Evolutionary conservation across 2,888 invertebrate genomes (phyloP), one percentile per base, ranked within the genome.

Genomic region (Ornithoptera priamus): DNA sequence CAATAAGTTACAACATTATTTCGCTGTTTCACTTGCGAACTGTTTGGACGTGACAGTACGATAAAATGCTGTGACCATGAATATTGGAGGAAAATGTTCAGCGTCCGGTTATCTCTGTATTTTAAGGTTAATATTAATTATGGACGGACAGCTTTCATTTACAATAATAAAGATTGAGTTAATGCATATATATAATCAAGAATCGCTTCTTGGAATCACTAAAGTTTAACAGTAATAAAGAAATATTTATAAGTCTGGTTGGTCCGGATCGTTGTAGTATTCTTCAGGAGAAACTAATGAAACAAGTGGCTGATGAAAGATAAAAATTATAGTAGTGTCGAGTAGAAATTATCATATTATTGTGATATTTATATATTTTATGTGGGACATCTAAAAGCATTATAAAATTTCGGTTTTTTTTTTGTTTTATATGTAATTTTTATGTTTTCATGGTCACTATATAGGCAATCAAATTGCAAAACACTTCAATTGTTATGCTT

Each of bases 1-100:
- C 59, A 50, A 15, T n/a, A n/a, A 17, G 59, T 68, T 68, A 59
- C 68, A 59, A 68, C 68, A 68, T 63, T 53, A 53, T 58, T 68
- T 67, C 50, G 67, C 18, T 20, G 68, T 68, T 68, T 68, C 68
- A 68, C 68, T 63, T 42, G 57, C 62, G 62, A 57, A 62, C 68
- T 68, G 50, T 15, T 68, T 63, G 18, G 53, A 65, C 56, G 64
- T 56, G 59, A 68, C 46, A 36, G 39, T 59, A 50, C 22, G 22
- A 59, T 30, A 30, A 50, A 30, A 30, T 63, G 46, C 18, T 18
- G 63, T 68, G 68, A 64, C 68, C 68, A 68, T 39, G 58, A 53
- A 2, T 36, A 20, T 53, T 3, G 22, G 50, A 68, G 68, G 63
- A 60, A 68, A 68, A 63, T 12, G 58, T 68, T 39, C 20, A 0